A percentile compares a stretch with the other conserved stretches of the same genome.
These are phyloP conservation scores for Triplophysa rosa DNA, from an alignment of 2,113 vertebrate genomes.

Conservation along the genomic window DNA sequence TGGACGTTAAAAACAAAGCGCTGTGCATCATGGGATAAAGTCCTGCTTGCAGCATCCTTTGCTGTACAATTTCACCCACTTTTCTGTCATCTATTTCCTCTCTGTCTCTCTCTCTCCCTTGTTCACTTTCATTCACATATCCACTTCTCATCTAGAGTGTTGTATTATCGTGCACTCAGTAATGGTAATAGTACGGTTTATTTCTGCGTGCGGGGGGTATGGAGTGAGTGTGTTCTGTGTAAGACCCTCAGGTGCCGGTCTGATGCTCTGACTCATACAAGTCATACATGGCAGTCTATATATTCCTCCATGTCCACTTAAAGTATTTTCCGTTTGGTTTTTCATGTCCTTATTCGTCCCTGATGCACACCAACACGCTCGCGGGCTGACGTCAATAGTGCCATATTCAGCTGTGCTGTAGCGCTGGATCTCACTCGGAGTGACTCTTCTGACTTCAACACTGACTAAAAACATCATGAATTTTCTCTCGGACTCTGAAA, in stretches of 20 bases:
- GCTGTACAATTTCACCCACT: neutral
- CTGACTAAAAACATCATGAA: conserved; percentile 25
- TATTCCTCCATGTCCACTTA: conserved; percentile 27
- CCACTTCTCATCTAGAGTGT: conserved; percentile 12
- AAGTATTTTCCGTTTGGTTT: conserved; percentile 34
- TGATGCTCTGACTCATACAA: neutral
- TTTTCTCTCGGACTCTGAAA: conserved; percentile 35
- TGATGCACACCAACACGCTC: conserved; percentile 15
- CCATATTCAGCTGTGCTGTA: neutral
- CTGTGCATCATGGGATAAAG: too few relatives aligned
- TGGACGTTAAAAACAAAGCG: too few relatives aligned
- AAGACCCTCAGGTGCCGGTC: neutral
- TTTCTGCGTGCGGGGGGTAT: conserved; percentile 24
- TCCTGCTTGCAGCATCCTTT: too few relatives aligned
- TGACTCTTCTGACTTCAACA: conserved; percentile 16
- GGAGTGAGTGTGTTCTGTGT: conserved; percentile 37
- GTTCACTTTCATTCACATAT: conserved; percentile 14
- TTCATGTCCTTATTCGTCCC: neutral
- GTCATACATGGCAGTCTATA: conserved; percentile 18
- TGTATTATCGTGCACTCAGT: conserved; percentile 21
- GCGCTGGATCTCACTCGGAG: neutral
- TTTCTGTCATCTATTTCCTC: neutral
- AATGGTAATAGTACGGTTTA: conserved; percentile 35
- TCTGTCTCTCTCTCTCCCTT: conserved; percentile 7
- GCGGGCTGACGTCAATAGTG: conserved; percentile 16